Evolutionary conservation across 2,113 vertebrate species (phyloP), one percentile per base, ranked within the genome.

Genomic region (Psittacula cyanocephala): DNA sequence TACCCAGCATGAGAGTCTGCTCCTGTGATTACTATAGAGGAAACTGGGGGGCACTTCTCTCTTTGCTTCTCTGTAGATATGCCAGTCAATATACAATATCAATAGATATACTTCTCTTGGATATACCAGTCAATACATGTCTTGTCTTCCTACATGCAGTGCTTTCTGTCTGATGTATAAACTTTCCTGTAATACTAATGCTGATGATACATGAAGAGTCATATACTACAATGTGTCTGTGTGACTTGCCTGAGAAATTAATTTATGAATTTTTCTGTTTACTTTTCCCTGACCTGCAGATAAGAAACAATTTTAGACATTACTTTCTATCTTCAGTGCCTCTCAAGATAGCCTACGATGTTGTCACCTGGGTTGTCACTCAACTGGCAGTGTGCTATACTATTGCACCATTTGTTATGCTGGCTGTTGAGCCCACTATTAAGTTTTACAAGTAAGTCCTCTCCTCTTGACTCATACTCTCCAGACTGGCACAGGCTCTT

Each of bases 361-460:
- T 97, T 28, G 65, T 93, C 9, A 98, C 98, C 37, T 98, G 98
- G 98, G 88, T 81, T 1, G 88, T 72, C 81, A 98, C 98, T 15
- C 98, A 98, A 35, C 87, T 98, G 91, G 97, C 98, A 0, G 96
- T 98, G 52, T 97, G 97, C 25, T 98, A 98, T 78, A 98, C 97
- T 0, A 98, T 97, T 1, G 98, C 98, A 1, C 98, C 98, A 0
- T 98, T 98, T 7, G 98, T 98, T 18, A 74, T 98, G 95, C 65
- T 98, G 94, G 98, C 98, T 3, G 94, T 98, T 9, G 98, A 98
- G 74, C 98, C 98, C 13, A 96, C 98, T 1, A 91, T 98, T 93
- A 97, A 96, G 72, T 96, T 98, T 35, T 98, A 98, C 95, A 98
- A 92, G 98, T 98, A 97, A 97, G 98, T 97, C 35, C 60, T 37